These are phyloP conservation scores for Aphyosemion australe DNA, from an alignment of 2,113 vertebrate species.

Conservation along the genomic window DNA sequence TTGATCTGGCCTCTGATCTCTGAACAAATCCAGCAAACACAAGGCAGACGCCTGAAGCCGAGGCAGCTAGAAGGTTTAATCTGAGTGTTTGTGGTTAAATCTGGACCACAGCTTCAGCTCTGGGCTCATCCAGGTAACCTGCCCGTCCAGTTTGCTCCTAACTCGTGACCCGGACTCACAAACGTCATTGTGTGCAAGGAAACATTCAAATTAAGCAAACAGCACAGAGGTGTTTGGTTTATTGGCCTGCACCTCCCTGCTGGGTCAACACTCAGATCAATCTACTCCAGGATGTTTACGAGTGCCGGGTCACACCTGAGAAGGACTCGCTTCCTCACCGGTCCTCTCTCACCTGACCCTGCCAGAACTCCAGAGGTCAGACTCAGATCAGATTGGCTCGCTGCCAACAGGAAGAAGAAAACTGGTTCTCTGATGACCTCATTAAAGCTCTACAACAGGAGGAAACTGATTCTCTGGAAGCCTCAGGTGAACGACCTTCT, in stretches of 20 bases:
- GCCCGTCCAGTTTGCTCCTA: constrained; percentile 20
- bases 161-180: constrained; percentile 17
- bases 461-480: too few relatives aligned
- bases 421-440: not conserved
- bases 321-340: not conserved
- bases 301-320: not conserved
- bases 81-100: not conserved
- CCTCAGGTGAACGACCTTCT: too few relatives aligned
- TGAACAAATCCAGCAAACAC: too few relatives aligned
- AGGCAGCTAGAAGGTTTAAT: too few relatives aligned
- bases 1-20: too few relatives aligned
- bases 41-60: too few relatives aligned
- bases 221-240: not conserved
- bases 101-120: too few relatives aligned
- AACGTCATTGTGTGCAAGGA: constrained; percentile 4
- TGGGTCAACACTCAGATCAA: constrained; percentile 22
- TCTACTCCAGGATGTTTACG: constrained; percentile 44
- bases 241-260: constrained; percentile 8
- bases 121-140: constrained; percentile 1
- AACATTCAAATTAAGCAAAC: constrained; percentile 39
- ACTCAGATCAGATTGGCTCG: too few relatives aligned
- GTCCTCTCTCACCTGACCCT: not conserved
- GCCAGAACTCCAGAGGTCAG: too few relatives aligned
- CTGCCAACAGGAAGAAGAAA: not conserved
- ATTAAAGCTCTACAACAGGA: too few relatives aligned